phyloP scores from a whole-genome alignment of 2,797 vertebrate genomes.

The Odontamblyopus lacepedii region DNA sequence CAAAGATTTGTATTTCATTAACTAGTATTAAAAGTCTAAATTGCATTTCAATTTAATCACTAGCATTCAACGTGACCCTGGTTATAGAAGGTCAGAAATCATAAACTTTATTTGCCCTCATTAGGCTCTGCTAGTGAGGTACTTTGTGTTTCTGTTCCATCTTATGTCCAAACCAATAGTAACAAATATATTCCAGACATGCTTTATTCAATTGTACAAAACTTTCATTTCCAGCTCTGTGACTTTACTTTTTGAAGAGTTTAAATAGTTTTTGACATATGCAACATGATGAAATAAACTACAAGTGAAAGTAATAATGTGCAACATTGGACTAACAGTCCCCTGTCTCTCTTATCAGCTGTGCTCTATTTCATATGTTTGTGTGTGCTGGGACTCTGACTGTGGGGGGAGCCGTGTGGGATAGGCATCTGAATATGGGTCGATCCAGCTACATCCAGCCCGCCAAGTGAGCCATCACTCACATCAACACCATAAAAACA shows the following conservation, averaged over 20 bases:
- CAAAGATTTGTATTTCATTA: constrained; percentile 64
- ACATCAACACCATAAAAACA: constrained; percentile 76
- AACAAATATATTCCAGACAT: background rate
- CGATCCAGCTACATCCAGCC: constrained; percentile 75
- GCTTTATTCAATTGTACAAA: background rate
- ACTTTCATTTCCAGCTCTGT: background rate
- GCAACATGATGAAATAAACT: constrained; percentile 20
- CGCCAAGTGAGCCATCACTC: constrained; percentile 79
- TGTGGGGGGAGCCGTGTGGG: constrained; percentile 32
- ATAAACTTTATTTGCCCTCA: constrained; percentile 2
- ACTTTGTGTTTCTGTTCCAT: background rate
- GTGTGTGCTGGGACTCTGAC: constrained; percentile 22
- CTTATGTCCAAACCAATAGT: background rate
- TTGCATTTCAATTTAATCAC: constrained; percentile 34
- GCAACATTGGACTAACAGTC: constrained; percentile 50
- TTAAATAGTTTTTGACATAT: constrained; percentile 6
- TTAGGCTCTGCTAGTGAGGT: background rate
- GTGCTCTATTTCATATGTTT: constrained; percentile 34
- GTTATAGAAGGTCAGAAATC: constrained; percentile 4
- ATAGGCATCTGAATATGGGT: constrained; percentile 73
- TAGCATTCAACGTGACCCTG: background rate
- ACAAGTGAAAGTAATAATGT: constrained; percentile 45
- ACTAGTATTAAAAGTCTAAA: constrained; percentile 36
- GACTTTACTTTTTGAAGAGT: constrained; percentile 1
- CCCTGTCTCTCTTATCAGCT: constrained; percentile 31